Evolutionary conservation across 2,888 invertebrate genomes (phyloP).

Genomic region (Operophtera brumata): DNA sequence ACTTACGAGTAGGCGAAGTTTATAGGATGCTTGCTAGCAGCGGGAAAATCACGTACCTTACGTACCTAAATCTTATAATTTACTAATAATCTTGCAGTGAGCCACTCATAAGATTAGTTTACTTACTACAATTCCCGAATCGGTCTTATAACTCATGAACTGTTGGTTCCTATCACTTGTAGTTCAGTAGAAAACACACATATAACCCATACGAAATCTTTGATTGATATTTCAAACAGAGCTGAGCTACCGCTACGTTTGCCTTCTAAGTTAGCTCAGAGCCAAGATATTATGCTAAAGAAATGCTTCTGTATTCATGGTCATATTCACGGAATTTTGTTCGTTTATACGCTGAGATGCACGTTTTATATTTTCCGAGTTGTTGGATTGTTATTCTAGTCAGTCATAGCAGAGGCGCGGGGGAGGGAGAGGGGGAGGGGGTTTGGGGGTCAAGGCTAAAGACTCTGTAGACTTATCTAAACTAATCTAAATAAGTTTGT

Average conservation of each 20-base stretch:
- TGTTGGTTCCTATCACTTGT: too few species aligned
- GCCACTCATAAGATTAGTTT: too few species aligned
- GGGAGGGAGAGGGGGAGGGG: too few species aligned
- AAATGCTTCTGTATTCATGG: constrained; percentile 5
- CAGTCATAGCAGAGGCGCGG: not conserved
- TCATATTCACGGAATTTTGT: not conserved
- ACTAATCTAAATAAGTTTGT: too few species aligned
- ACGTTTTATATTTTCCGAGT: not conserved
- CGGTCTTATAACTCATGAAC: too few species aligned
- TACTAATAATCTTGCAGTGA: too few species aligned
- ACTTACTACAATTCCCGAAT: too few species aligned
- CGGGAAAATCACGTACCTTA: constrained; percentile 1
- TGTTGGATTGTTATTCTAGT: constrained; percentile 1
- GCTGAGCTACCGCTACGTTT: not conserved
- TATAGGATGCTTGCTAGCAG: not conserved
- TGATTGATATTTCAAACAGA: constrained; percentile 1
- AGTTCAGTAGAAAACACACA: too few species aligned
- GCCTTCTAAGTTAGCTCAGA: not conserved
- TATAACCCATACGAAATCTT: not conserved
- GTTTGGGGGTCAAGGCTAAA: too few species aligned
- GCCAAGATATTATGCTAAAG: not conserved
- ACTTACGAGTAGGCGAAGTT: too few species aligned
- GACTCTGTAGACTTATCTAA: too few species aligned
- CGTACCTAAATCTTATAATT: too few species aligned
- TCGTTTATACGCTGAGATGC: constrained; percentile 1